Evolutionary conservation across 2,888 invertebrate species (phyloP).

Genomic region (Andricus quercusramuli): DNA sequence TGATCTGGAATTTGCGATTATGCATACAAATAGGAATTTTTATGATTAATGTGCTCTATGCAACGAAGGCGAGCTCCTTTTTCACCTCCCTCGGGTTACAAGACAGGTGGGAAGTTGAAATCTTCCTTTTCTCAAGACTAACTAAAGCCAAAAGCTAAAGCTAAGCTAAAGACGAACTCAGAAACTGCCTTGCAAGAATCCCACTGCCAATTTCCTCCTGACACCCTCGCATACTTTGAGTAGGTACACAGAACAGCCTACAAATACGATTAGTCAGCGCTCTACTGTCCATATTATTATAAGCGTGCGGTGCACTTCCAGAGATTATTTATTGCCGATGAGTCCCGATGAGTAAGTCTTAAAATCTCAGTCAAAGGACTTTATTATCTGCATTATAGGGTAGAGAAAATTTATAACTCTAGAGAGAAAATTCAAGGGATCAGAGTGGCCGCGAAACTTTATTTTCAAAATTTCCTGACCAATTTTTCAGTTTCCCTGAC

Average conservation of each 20-base stretch:
- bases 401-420: no score
- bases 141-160: no score
- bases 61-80: slow-evolving; percentile 15
- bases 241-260: neutral
- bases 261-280: slow-evolving; percentile 29
- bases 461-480: no score
- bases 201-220: slow-evolving; percentile 58
- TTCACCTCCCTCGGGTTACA: slow-evolving; percentile 7
- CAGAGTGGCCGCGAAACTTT: no score
- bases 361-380: neutral
- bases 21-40: slow-evolving; percentile 15
- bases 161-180: neutral
- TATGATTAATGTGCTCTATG: slow-evolving; percentile 21
- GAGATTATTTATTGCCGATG: slow-evolving; percentile 26
- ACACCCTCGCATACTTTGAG: slow-evolving; percentile 50
- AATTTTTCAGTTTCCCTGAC: no score
- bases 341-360: slow-evolving; percentile 13
- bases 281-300: slow-evolving; percentile 7
- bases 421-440: no score
- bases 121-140: slow-evolving; percentile 5
- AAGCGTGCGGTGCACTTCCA: slow-evolving; percentile 10
- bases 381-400: neutral
- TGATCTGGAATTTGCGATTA: neutral
- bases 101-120: slow-evolving; percentile 19
- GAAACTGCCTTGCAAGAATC: slow-evolving; percentile 23